These are phyloP conservation scores for Brachystomella parvula DNA, from an alignment of 1,140 invertebrate species.

Conservation along the genomic window DNA sequence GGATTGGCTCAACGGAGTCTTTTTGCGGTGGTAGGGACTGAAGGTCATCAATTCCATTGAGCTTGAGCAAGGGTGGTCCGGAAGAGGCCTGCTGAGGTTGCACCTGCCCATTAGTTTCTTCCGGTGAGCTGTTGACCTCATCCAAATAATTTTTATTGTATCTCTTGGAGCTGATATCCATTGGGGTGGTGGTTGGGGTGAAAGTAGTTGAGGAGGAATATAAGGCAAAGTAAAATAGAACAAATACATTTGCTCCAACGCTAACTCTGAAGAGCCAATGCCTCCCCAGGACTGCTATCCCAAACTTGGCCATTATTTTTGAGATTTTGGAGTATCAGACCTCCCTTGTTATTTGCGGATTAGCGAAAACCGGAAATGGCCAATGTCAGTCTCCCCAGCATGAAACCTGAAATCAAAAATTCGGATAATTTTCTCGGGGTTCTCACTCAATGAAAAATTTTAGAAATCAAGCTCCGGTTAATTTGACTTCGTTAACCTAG, in stretches of 20 bases:
- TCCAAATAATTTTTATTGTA: no score
- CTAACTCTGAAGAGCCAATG: slow-evolving; percentile 36
- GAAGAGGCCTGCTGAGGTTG: no score
- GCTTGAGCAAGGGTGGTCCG: no score
- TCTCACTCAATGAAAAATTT: not conserved
- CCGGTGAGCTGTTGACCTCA: not conserved
- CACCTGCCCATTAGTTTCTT: not conserved
- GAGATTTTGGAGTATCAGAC: no score
- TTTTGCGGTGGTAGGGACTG: not conserved
- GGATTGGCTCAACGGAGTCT: not conserved
- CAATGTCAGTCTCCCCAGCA: slow-evolving; percentile 5
- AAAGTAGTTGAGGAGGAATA: slow-evolving; percentile 26
- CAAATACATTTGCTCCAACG: slow-evolving; percentile 30
- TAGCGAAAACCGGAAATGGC: not conserved
- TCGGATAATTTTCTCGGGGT: not conserved
- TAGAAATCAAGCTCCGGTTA: no score
- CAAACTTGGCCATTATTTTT: no score
- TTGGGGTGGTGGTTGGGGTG: slow-evolving; percentile 14
- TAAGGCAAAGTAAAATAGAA: slow-evolving; percentile 33
- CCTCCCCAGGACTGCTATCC: slow-evolving; percentile 18
- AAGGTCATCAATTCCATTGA: no score
- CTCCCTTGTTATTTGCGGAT: not conserved
- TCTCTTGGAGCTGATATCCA: slow-evolving; percentile 12
- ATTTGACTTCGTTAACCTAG: no score
- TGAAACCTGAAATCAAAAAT: not conserved